Base-by-base conservation (phyloP, 2,113 vertebrate species). In the Procavia capensis region DNA sequence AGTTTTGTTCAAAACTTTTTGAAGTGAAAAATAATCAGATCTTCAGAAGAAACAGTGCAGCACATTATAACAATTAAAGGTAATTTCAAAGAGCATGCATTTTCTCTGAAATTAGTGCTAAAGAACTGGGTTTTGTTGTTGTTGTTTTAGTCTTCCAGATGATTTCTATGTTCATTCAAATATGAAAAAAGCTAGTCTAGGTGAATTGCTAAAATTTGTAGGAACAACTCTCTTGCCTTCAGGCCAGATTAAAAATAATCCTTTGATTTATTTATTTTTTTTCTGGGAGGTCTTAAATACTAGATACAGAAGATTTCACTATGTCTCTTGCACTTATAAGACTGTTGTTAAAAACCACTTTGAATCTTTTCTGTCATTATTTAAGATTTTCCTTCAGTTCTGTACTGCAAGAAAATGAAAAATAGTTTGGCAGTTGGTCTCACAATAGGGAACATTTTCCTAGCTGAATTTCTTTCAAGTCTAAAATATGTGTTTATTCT, bases 391-490 rank as follows among this genome's bases (percentile, higher is more conserved):
- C 63, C 31, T 72, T 36, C 39, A 19, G 31, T 61, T 36, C 39
- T 25, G 13, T 11, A 22, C 64, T 90, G n/a, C 8, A 70, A 36
- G 13, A 70, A n/a, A 9, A 43, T 41, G 47, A 11, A 59, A 41
- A 70, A 61, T 6, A 57, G 36, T 4, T 41, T 82, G 16, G 31
- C 29, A 29, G 45, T 59, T 29, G 5, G 3, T 29, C 39, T 22
- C 31, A 45, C 17, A 91, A 47, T 36, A 47, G 3, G 24, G 36
- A 91, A n/a, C n/a, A n/a, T n/a, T n/a, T n/a, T n/a, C n/a, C n/a
- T n/a, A n/a, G n/a, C n/a, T 57, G 45, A 54, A 86, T 90, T 91
- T 93, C 80, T 91, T 91, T 95, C n/a, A 93, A 79, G 36, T 50
- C 45, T 93, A 85, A 95, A 93, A 79, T 84, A 88, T 74, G 27